Base-by-base conservation (phyloP, 2,113 vertebrate genomes). In the Megaleporinus macrocephalus region DNA sequence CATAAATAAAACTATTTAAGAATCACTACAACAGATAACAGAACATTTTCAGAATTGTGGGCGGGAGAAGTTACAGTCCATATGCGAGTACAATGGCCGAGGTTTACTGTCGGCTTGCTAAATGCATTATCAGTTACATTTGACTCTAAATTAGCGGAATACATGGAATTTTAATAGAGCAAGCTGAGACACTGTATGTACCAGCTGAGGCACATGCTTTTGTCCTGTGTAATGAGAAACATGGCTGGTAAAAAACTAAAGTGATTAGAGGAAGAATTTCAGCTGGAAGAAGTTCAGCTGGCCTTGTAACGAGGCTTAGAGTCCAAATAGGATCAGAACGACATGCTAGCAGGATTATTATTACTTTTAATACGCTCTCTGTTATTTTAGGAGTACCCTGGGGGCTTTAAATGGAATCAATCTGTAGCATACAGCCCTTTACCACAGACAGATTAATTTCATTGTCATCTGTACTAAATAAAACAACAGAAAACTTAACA, bases 101-200 rank as follows among this genome's bases (percentile, higher is more conserved):
- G 55, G 26, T 70, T 44, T 24, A 44, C 41, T 44, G 41, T 9
- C 9, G 41, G 22, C 24, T 70, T 44, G 36, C 47, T 47, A n/a
- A 47, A 70, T 24, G 68, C 24, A 72, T 16, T 72, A 5, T 72
- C 26, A 4, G 5, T 44, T 49, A 41, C 5, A 26, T 47, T 24
- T 24, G 68, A 70, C 10, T 49, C 44, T 27, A 26, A 24, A 27
- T 26, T 26, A 5, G 0, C 44, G 16, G 16, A 24, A 27, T 16
- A 16, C 5, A 0, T 24, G 53, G 72, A 74, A 22, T 59, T 29
- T 73, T 73, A 55, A 73, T 73, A 29, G 29, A 74, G 73, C 24
- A 59, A 16, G 53, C 22, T 9, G 1, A 57, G 22, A 13, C 68
- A 27, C 22, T 49, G 24, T 51, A 41, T 72, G 70, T 16, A 65